Base-by-base conservation (phyloP, 2,113 vertebrate species). In the Xyliphius kryptos region DNA sequence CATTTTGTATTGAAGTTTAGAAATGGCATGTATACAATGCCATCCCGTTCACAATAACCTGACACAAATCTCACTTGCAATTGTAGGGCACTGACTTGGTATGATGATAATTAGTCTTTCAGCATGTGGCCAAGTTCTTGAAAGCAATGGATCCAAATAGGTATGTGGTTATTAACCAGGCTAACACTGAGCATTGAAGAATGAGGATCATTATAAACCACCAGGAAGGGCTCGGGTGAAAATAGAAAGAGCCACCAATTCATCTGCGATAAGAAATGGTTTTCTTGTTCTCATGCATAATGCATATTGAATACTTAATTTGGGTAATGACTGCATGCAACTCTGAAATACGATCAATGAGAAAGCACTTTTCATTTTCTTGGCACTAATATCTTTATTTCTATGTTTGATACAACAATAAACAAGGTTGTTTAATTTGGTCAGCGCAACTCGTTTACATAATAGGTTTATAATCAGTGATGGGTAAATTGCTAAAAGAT, bases 231-330 rank as follows among this genome's bases (percentile, higher is more conserved):
- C 20, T 41, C 7, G 16, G 50, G 26, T 56, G 59, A 69, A 66
- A 67, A 73, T 63, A 53, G 66, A 60, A 51, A 58, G 43, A 20
- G 49, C 36, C 43, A 54, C 44, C 16, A 38, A 56, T 70, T 67
- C 19, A 49, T 67, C 56, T 67, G 37, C 14, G 22, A 61, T 55
- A 63, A 56, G 64, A 59, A 67, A 67, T 67, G 65, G 56, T 60
- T 60, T 52, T 60, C 49, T 46, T 15, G 17, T 51, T n/a, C 40
- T 67, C 22, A 60, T 67, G 48, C 65, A 67, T 67, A 44, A 67
- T 60, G 21, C 48, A 67, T 59, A 37, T 46, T 51, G 40, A 52
- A 60, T 32, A 44, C 22, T 51, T 51, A 57, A 59, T 60, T 16
- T 59, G 56, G 65, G 49, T 59, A 53, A 46, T 46, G 56, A 37